Percentiles rank a stretch among this genome's conserved stretches.
These are phyloP conservation scores for Zoanthus sociatus DNA, from an alignment of 92 coral and sea anemone species.

Conservation along the genomic window DNA sequence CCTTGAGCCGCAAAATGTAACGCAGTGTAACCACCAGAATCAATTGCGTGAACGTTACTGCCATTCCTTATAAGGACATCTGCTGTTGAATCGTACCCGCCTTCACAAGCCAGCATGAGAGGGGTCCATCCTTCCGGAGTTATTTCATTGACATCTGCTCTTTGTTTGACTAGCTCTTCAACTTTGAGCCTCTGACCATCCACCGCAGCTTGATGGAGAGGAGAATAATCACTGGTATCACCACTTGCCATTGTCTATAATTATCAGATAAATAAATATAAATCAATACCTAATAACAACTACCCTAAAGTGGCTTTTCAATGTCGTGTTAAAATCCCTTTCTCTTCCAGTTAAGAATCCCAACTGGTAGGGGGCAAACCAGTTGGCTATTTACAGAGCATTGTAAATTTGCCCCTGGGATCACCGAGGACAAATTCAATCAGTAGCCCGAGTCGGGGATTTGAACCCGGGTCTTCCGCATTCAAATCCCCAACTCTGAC, in stretches of 20 bases:
- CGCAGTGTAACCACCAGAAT: constrained; percentile 40
- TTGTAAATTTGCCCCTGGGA: too few relatives aligned
- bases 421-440: too few relatives aligned
- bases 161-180: constrained; percentile 30
- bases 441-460: too few relatives aligned
- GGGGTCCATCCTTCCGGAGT: constrained; percentile 45
- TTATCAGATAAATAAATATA: neutral
- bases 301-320: too few relatives aligned
- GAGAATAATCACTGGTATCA: constrained; percentile 18
- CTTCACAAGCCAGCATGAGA: constrained; percentile 41
- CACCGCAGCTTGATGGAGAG: constrained; percentile 32
- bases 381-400: too few relatives aligned
- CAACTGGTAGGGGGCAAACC: too few relatives aligned
- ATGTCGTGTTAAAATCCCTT: too few relatives aligned
- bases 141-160: constrained; percentile 31
- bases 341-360: too few relatives aligned
- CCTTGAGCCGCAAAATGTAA: constrained; percentile 46
- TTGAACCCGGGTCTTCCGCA: too few relatives aligned
- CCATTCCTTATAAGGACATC: constrained; percentile 46
- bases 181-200: constrained; percentile 42
- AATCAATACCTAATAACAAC: too few relatives aligned
- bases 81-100: constrained; percentile 25
- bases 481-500: too few relatives aligned
- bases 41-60: constrained; percentile 29
- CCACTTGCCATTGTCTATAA: constrained; percentile 28